These are phyloP conservation scores for Protodeltote pygarga DNA, from an alignment of 2,888 invertebrate genomes.

Conservation along the genomic window DNA sequence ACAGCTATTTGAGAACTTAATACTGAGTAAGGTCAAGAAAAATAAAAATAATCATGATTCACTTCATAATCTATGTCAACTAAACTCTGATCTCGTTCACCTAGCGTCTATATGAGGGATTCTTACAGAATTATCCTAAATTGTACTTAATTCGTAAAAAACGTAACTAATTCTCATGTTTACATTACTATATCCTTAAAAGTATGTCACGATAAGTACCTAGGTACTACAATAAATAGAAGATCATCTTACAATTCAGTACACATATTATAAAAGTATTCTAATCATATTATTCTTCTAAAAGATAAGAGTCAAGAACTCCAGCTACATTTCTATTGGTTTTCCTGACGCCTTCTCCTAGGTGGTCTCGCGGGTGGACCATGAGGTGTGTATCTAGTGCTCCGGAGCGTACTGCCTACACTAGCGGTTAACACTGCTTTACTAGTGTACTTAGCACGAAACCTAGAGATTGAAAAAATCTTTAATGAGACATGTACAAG, in stretches of 20 bases:
- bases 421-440: constrained; percentile 85
- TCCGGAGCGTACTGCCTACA: constrained; percentile 87
- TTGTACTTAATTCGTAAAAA: constrained; percentile 82
- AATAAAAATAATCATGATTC: constrained; percentile 69
- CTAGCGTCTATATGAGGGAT: constrained; percentile 75
- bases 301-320: constrained; percentile 71
- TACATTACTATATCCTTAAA: constrained; percentile 80
- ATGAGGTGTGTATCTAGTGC: constrained; percentile 84
- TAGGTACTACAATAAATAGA: constrained; percentile 86
- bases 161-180: constrained; percentile 67
- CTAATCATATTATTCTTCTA: constrained; percentile 77
- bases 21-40: constrained; percentile 80
- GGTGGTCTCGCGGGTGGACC: constrained; percentile 83
- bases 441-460: constrained; percentile 87
- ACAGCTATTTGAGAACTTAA: constrained; percentile 84
- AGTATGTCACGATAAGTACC: constrained; percentile 82
- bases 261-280: constrained; percentile 75
- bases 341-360: constrained; percentile 84
- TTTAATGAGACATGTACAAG: constrained; percentile 75
- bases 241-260: constrained; percentile 83
- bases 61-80: constrained; percentile 65
- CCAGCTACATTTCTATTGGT: constrained; percentile 77
- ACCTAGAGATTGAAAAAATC: constrained; percentile 87
- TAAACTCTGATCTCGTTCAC: constrained; percentile 66
- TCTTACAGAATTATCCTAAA: constrained; percentile 78